Evolutionary conservation across 92 coral and sea anemone species (phyloP).

Genomic region (Metridium senile): DNA sequence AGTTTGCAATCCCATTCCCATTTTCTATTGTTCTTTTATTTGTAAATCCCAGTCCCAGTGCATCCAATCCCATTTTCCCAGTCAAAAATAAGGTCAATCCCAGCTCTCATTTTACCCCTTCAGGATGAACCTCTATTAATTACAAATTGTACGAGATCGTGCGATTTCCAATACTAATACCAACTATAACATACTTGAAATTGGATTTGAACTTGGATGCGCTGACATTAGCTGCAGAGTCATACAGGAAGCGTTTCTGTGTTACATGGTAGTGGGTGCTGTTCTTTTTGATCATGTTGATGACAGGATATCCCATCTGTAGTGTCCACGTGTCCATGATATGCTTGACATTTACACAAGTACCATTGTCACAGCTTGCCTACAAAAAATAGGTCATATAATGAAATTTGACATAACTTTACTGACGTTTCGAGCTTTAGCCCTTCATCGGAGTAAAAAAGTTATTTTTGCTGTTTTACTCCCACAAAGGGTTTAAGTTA

Average conservation of each 20-base stretch:
- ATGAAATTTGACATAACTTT: no score
- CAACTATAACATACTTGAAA: constrained; percentile 54
- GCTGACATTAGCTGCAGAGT: constrained; percentile 64
- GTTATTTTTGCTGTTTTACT: not conserved
- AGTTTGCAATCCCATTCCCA: no score
- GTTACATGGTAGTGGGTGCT: constrained; percentile 32
- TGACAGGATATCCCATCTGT: constrained; percentile 89
- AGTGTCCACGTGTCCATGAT: constrained; percentile 94
- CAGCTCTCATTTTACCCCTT: no score
- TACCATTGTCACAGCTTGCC: constrained; percentile 55
- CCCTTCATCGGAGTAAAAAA: no score
- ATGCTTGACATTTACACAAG: constrained; percentile 55
- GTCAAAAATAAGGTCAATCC: no score
- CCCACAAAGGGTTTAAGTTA: not conserved
- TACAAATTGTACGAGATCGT: no score
- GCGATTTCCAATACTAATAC: no score
- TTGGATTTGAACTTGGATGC: constrained; percentile 64
- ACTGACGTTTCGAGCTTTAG: no score
- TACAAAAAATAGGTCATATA: constrained; percentile 8
- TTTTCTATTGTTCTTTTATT: no score
- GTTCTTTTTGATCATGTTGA: constrained; percentile 35
- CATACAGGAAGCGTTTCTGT: constrained; percentile 82
- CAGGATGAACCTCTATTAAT: no score
- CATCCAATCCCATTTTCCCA: no score
- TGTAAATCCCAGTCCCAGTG: no score